Conservation (phyloP, 2,797 vertebrate genomes). For the Gymnocypris eckloni region DNA sequence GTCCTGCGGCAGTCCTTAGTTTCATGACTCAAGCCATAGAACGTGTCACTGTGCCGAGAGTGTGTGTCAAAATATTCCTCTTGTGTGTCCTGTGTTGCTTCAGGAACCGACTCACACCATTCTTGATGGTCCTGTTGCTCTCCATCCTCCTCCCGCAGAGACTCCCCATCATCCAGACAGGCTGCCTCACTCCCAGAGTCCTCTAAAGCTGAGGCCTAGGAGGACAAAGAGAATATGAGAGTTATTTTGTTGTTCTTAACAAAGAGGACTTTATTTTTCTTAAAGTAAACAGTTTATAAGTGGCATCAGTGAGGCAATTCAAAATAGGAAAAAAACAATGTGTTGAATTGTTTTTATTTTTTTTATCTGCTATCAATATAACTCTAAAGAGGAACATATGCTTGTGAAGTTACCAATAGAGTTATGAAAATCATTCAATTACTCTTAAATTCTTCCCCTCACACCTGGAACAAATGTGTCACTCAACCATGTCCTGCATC, state of each 20-base stretch:
- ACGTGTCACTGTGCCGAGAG: slow-evolving; percentile 75
- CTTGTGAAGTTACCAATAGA: slow-evolving; percentile 22
- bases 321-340: slow-evolving; percentile 6
- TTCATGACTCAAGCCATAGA: slow-evolving; percentile 70
- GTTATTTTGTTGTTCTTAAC: slow-evolving; percentile 15
- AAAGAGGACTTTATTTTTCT: neutral
- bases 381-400: slow-evolving; percentile 36
- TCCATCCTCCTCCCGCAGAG: slow-evolving; percentile 59
- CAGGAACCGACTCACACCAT: slow-evolving; percentile 50
- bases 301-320: neutral
- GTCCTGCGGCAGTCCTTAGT: slow-evolving; percentile 48
- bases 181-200: slow-evolving; percentile 69
- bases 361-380: slow-evolving; percentile 23
- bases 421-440: slow-evolving; percentile 44
- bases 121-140: slow-evolving; percentile 67
- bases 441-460: slow-evolving; percentile 17
- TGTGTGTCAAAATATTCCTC: slow-evolving; percentile 77
- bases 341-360: neutral
- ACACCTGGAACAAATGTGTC: slow-evolving; percentile 42
- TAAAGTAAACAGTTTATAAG: slow-evolving; percentile 9
- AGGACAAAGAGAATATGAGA: neutral
- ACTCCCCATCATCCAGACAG: slow-evolving; percentile 70
- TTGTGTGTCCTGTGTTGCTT: slow-evolving; percentile 72
- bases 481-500: slow-evolving; percentile 1
- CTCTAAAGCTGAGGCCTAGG: slow-evolving; percentile 72